Conservation (phyloP, 1,140 invertebrate genomes). For the Psix sp. region DNA sequence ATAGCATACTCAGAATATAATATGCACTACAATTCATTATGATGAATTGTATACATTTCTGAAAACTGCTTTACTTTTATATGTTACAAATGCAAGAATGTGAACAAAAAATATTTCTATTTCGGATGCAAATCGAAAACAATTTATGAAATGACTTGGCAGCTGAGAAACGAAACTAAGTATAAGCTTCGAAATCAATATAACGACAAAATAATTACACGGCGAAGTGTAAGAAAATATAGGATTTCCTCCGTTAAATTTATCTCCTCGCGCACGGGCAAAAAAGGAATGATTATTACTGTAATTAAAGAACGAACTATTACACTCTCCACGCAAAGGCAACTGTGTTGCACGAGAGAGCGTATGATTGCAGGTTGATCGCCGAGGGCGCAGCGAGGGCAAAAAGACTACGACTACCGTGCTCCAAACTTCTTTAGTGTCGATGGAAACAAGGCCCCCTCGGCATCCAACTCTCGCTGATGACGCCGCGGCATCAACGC, state of each 20-base stretch:
- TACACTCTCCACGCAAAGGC: slow-evolving; percentile 43
- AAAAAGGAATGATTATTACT: slow-evolving; percentile 52
- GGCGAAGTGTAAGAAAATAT: slow-evolving; percentile 38
- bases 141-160: too few relatives aligned
- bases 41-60: too few relatives aligned
- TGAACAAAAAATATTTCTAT: too few relatives aligned
- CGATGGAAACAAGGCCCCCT: slow-evolving; percentile 46
- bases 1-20: too few relatives aligned
- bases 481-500: slow-evolving; percentile 19
- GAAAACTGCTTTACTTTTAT: too few relatives aligned
- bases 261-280: slow-evolving; percentile 19
- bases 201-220: slow-evolving; percentile 19
- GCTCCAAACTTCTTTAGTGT: slow-evolving; percentile 29
- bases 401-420: slow-evolving; percentile 46
- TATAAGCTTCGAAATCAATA: slow-evolving; percentile 29
- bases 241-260: slow-evolving; percentile 46
- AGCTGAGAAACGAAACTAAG: too few relatives aligned
- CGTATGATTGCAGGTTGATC: slow-evolving; percentile 45
- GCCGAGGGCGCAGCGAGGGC: slow-evolving; percentile 32
- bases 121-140: too few relatives aligned
- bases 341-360: slow-evolving; percentile 51
- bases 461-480: slow-evolving; percentile 18
- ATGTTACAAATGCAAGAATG: too few relatives aligned
- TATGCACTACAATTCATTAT: too few relatives aligned
- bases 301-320: slow-evolving; percentile 54